phyloP scores from a whole-genome alignment of 2,888 invertebrate genomes.

The Acanthosoma haemorrhoidale region DNA sequence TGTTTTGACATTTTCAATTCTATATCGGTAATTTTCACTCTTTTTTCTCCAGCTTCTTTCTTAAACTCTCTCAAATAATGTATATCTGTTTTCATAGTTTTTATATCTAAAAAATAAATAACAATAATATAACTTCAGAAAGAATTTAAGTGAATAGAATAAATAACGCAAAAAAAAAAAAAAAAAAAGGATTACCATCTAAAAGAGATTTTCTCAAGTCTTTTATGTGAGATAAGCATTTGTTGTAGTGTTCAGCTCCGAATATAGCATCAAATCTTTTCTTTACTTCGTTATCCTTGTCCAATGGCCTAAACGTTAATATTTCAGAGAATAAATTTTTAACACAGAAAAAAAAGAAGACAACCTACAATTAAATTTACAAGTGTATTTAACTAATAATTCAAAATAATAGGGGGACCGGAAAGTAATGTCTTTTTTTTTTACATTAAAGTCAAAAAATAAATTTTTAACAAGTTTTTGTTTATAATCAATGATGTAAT shows the following conservation, averaged over 20 bases:
- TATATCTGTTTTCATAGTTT: slow-evolving; percentile 38
- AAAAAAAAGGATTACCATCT: slow-evolving; percentile 1
- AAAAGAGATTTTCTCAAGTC: slow-evolving; percentile 56
- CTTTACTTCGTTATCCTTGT: slow-evolving; percentile 88
- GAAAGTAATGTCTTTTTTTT: too few relatives aligned
- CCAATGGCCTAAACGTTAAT: slow-evolving; percentile 78
- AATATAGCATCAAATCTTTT: slow-evolving; percentile 97
- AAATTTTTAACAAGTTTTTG: too few relatives aligned
- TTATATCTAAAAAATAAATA: slow-evolving; percentile 43
- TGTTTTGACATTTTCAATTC: slow-evolving; percentile 56
- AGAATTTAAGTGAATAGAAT: not conserved
- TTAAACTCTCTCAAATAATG: slow-evolving; percentile 49
- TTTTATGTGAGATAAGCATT: slow-evolving; percentile 71
- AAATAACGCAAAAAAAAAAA: not conserved
- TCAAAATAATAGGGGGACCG: too few relatives aligned
- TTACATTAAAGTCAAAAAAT: too few relatives aligned
- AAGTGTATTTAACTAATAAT: too few relatives aligned
- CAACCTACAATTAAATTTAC: too few relatives aligned
- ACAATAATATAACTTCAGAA: slow-evolving; percentile 6
- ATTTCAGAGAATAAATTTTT: not conserved
- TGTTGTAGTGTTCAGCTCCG: slow-evolving; percentile 87
- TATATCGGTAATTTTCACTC: slow-evolving; percentile 52
- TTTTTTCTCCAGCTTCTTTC: slow-evolving; percentile 52
- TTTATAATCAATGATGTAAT: too few relatives aligned
- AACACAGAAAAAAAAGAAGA: not conserved